Evolutionary conservation across 2,888 invertebrate genomes (phyloP), one percentile per base, ranked within the genome.

Genomic region (Sacculina carcini): DNA sequence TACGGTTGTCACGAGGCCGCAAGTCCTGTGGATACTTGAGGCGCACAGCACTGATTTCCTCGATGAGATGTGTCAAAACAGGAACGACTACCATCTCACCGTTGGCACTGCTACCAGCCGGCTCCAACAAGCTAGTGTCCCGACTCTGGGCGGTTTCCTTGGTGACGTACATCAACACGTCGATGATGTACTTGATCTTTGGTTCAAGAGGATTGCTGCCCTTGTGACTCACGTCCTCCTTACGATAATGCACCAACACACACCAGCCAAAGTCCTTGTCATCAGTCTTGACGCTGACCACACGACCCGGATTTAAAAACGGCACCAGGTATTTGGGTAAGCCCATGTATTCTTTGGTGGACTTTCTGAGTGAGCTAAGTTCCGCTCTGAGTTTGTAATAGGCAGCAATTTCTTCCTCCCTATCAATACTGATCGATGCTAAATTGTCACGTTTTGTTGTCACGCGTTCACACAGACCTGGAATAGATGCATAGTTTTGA

Each of bases 401-500:
- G 0, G 81, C 72, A 0, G 79, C 74, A 56, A 94, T 73, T 57
- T 73, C 69, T 10, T 69, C 73, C 63, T 92, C 89, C 52, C 81
- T 73, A 24, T 75, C 70, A 5, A 92, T 73, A 23, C 68, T 65
- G 26, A 83, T 66, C 1, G 68, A n/a, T n/a, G n/a, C n/a, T n/a
- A n/a, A n/a, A n/a, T n/a, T n/a, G n/a, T n/a, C n/a, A n/a, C n/a
- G n/a, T n/a, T n/a, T n/a, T n/a, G n/a, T n/a, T 14, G 57, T 70
- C 75, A 71, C 68, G 85, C 87, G 77, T 57, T 86, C 78, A 61
- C 81, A 78, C 14, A 94, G 72, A 40, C 78, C 77, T 1, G 98
- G 98, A 61, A 99, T 86, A 16, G 80, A 75, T 0, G 90, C 78
- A 67, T 92, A 94, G 69, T 96, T 98, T 69, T 99, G 99, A 63